Evolutionary conservation across 2,113 vertebrate species (phyloP), one percentile per base, ranked within the genome.

Genomic region (Notarius quadriscutis): DNA sequence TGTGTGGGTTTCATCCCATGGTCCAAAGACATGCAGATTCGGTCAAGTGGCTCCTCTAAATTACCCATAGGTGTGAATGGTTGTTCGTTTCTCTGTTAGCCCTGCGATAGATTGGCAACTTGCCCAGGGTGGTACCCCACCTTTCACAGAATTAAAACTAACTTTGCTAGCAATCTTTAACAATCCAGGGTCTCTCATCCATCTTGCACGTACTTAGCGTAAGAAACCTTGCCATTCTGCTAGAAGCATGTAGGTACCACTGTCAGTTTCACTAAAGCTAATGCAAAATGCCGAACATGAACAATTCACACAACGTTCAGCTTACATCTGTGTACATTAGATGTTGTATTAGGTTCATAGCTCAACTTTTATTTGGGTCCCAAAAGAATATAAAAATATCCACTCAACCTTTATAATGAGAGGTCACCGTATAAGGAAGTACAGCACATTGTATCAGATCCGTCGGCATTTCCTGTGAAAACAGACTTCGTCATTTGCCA

Each of bases 401-500:
- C 89, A 89, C 90, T 14, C 9, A 75, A 65, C 90, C 92, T 92
- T 93, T 84, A 94, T 94, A 93, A 93, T 93, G 92, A 88, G 89
- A 89, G 93, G 93, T 94, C 91, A 93, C 93, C 91, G 84, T 92
- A 90, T 91, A 94, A 89, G 92, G 93, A 74, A 86, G 78, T 82
- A 55, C 17, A 84, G 84, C 55, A 30, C 50, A 58, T 69, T 84
- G 88, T 94, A 95, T 95, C 95, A 92, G 93, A 94, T 94, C 90
- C 82, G 15, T 79, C 89, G 93, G 93, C 91, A 95, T 95, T 95
- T 95, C 95, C 95, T 95, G 94, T 79, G 86, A 88, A 95, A 93
- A 94, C 93, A 93, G 79, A 69, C 86, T 90, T 87, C 10, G 55
- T 85, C 72, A 88, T 74, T 72, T 1, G 87, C 89, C 0, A 14